Conservation (phyloP, 2,888 invertebrate genomes). For the Drosophila acutilabella region DNA sequence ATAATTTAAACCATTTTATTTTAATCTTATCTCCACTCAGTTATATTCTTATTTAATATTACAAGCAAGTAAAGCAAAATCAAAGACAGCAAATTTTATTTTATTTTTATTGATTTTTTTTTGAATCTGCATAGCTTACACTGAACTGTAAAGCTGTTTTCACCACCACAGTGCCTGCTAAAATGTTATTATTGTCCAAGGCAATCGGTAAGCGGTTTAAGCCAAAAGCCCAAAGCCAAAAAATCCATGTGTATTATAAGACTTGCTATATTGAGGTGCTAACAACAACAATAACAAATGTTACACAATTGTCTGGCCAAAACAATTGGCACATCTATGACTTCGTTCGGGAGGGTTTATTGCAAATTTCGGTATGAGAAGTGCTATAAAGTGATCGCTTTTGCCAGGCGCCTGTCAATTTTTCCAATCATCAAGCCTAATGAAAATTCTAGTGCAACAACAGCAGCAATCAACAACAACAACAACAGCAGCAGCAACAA, state of each 20-base stretch:
- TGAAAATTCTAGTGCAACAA: conserved; percentile 69
- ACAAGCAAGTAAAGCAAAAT: no score
- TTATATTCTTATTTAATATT: no score
- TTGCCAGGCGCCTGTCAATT: conserved; percentile 73
- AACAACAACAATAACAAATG: conserved; percentile 25
- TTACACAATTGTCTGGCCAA: conserved; percentile 64
- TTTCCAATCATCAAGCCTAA: conserved; percentile 75
- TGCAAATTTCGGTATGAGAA: background rate
- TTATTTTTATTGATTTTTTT: no score
- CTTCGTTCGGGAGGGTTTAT: background rate
- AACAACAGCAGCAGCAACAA: conserved; percentile 20
- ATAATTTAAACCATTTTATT: no score
- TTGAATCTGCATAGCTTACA: background rate
- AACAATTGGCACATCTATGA: conserved; percentile 45
- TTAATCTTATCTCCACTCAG: no score
- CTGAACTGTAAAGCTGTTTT: background rate
- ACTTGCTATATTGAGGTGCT: conserved; percentile 19
- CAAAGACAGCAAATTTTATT: no score
- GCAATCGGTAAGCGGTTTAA: conserved; percentile 12
- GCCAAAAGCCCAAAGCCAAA: background rate
- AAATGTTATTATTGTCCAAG: conserved; percentile 7
- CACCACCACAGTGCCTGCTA: no score
- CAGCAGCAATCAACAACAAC: conserved; percentile 23
- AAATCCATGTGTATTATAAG: conserved; percentile 3
- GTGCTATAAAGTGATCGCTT: conserved; percentile 67